Evolutionary conservation across 2,888 invertebrate genomes (phyloP), one percentile per base, ranked within the genome.

Genomic region (Pteria penguin): DNA sequence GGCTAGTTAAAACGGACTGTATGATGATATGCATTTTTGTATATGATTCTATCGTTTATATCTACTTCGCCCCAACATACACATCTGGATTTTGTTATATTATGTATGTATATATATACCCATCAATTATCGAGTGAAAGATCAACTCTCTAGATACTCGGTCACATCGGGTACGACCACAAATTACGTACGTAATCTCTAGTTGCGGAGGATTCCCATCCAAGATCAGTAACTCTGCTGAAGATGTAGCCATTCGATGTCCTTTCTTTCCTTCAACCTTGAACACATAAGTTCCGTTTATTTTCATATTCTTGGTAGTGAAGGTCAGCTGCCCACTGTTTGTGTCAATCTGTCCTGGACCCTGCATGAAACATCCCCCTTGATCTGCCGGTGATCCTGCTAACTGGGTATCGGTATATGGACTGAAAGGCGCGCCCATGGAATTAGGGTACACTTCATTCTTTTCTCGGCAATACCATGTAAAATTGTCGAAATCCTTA

Each of bases 351-450:
- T 54, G 55, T 1, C 83, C 82, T n/a, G 82, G 83, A 0, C 85
- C 80, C 18, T 67, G 60, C 24, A 79, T 66, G 72, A 86, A 86
- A 67, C 86, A 86, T 0, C 86, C 86, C 5, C 86, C 84, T 4
- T 29, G 45, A 65, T 83, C 78, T 18, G 73, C 8, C 60, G 26
- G 11, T 11, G 4, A 18, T n/a, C 11, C 26, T 1, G n/a, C 27
- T 1, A 62, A 14, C 4, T 70, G 31, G n/a, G 66, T 45, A 26
- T 32, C 55, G 14, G 57, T 58, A 18, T 70, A 63, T 29, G 70
- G 55, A 18, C 14, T n/a, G 8, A 27, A 26, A 60, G 36, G 14
- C 18, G 31, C 8, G 22, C 29, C 33, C 18, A 32, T 52, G 4
- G 45, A 22, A 32, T 8, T 26, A 18, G 70, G 67, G 36, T 63